A percentile compares a stretch with the other conserved stretches of the same genome.
Evolutionary conservation across 2,797 vertebrate species (phyloP).

Genomic region (Sebastes nivosus): DNA sequence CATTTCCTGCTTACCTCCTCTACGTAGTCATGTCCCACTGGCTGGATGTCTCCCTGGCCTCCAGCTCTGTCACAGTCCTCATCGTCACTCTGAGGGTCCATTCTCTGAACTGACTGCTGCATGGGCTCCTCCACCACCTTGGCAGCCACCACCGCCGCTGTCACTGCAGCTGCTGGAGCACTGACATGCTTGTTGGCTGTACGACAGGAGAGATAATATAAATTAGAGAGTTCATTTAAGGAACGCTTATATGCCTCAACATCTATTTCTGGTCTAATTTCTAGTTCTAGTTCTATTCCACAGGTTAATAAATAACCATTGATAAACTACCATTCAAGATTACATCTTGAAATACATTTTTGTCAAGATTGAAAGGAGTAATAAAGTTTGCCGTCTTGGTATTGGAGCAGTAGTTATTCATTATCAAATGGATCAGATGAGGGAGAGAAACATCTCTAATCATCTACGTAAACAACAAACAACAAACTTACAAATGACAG

Average conservation of each 20-base stretch:
- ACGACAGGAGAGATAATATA: conserved; percentile 1
- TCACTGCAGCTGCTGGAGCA: conserved; percentile 37
- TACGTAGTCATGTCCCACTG: conserved; percentile 82
- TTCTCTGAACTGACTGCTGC: conserved; percentile 41
- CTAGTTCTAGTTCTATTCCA: not conserved
- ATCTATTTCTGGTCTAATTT: not conserved
- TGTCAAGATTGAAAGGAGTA: no score
- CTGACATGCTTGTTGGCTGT: conserved; percentile 70
- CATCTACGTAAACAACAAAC: not conserved
- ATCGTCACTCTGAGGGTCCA: conserved; percentile 70
- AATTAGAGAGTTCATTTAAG: not conserved
- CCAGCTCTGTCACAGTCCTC: conserved; percentile 65
- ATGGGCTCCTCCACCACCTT: conserved; percentile 70
- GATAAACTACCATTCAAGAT: not conserved
- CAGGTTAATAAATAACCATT: not conserved
- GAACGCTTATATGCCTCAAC: not conserved
- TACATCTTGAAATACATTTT: not conserved
- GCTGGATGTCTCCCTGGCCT: conserved; percentile 75
- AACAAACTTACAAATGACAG: conserved; percentile 74
- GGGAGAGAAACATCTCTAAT: not conserved
- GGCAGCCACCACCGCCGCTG: conserved; percentile 18
- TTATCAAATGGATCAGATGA: not conserved
- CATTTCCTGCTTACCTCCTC: conserved; percentile 79
- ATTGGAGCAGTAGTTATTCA: not conserved
- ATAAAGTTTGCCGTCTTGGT: no score